phyloP scores from a whole-genome alignment of 2,113 vertebrate genomes.

The Strix uralensis region DNA sequence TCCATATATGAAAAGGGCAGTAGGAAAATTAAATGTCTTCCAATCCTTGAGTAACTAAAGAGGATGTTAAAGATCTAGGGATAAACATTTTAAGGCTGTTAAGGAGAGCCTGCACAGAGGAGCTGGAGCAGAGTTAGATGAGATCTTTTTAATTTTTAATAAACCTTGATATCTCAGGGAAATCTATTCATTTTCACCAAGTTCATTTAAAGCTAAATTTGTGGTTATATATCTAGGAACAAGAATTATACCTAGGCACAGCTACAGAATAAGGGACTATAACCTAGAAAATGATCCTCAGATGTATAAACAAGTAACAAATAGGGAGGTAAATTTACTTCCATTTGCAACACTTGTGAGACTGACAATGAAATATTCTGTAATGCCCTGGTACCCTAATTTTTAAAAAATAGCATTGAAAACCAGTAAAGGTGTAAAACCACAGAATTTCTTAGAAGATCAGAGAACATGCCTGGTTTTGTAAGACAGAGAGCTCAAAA shows the following conservation, averaged over 20 bases:
- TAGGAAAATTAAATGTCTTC: not conserved
- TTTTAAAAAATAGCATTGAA: not conserved
- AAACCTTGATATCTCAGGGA: not conserved
- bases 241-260: not conserved
- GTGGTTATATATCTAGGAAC: not conserved
- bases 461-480: not conserved
- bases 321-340: not conserved
- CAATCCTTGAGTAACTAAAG: not conserved
- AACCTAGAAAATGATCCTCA: not conserved
- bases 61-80: not conserved
- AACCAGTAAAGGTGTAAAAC: not conserved
- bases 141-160: constrained; percentile 34
- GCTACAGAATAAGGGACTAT: not conserved
- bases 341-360: not conserved
- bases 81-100: constrained; percentile 12
- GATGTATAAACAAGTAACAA: not conserved
- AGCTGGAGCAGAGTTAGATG: not conserved
- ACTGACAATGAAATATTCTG: not conserved
- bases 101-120: not conserved
- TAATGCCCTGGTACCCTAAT: not conserved
- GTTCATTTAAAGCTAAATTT: not conserved
- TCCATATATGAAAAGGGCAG: not conserved
- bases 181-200: not conserved
- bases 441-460: not conserved
- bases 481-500: not conserved